Conservation (phyloP, 2,888 invertebrate species). For the Latheticus oryzae region DNA sequence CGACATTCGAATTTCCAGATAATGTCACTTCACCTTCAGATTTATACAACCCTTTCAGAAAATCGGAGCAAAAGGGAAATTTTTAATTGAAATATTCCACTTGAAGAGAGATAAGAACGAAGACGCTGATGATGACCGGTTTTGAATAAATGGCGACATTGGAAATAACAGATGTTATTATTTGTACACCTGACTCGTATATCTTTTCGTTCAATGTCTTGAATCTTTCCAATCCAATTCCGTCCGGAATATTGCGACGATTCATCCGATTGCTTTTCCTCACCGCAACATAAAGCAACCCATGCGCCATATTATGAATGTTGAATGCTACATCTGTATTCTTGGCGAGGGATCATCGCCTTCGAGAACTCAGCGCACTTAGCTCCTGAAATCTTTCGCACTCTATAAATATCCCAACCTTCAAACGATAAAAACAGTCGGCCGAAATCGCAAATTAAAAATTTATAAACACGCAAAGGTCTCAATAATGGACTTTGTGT, state of each 20-base stretch:
- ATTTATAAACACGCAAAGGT: constrained; percentile 54
- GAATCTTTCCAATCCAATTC: constrained; percentile 64
- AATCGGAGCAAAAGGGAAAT: constrained; percentile 22
- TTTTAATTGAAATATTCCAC: constrained; percentile 41
- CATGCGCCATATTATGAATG: constrained; percentile 63
- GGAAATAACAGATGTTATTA: too few species aligned
- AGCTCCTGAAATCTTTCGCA: constrained; percentile 57
- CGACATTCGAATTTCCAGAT: constrained; percentile 59
- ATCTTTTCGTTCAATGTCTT: constrained; percentile 53
- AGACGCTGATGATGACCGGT: too few species aligned
- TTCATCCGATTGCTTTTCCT: constrained; percentile 63
- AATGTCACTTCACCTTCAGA: constrained; percentile 63
- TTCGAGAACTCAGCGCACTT: constrained; percentile 55
- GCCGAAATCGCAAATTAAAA: constrained; percentile 58
- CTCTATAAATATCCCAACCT: constrained; percentile 54
- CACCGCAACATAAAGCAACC: constrained; percentile 62
- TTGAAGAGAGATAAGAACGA: constrained; percentile 11
- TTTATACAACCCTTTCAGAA: constrained; percentile 60
- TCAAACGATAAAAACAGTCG: constrained; percentile 57
- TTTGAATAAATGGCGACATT: too few species aligned
- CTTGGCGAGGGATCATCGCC: constrained; percentile 51
- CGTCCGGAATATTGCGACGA: constrained; percentile 61
- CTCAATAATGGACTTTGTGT: constrained; percentile 48
- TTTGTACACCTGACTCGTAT: constrained; percentile 57
- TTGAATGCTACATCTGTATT: constrained; percentile 65